phyloP scores from a whole-genome alignment of 2,113 vertebrate genomes.

The Picathartes gymnocephalus region DNA sequence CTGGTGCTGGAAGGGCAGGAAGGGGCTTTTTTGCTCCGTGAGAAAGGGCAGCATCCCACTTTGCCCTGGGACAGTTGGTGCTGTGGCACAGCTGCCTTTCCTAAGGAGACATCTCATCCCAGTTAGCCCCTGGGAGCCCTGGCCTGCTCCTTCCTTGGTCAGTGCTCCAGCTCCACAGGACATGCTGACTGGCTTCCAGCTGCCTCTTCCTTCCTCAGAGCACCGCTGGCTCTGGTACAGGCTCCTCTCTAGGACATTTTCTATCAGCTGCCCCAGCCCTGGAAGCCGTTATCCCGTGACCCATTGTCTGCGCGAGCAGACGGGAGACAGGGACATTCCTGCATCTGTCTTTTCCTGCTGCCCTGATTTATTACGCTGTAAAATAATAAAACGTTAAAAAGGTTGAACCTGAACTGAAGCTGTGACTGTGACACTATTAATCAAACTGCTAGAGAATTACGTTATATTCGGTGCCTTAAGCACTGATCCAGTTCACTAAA shows the following conservation, averaged over 20 bases:
- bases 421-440: constrained; percentile 63
- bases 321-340: background rate
- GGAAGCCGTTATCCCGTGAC: background rate
- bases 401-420: constrained; percentile 67
- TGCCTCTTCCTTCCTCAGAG: background rate
- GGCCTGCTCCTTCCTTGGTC: background rate
- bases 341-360: constrained; percentile 39
- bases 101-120: background rate
- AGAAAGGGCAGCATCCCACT: background rate
- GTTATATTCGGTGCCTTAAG: constrained; percentile 32
- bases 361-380: constrained; percentile 66
- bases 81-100: background rate
- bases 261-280: background rate
- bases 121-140: background rate
- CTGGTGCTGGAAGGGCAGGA: background rate
- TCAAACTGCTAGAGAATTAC: constrained; percentile 62
- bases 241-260: background rate
- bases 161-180: background rate
- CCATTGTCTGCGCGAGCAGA: background rate
- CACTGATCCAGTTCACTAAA: constrained; percentile 38
- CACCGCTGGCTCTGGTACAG: background rate
- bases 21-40: rapidly evolving
- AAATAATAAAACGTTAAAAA: constrained; percentile 72
- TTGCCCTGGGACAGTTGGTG: rapidly evolving
- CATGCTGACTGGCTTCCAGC: background rate